Conservation (phyloP, 1,140 invertebrate genomes). For the Coelopa frigida region DNA sequence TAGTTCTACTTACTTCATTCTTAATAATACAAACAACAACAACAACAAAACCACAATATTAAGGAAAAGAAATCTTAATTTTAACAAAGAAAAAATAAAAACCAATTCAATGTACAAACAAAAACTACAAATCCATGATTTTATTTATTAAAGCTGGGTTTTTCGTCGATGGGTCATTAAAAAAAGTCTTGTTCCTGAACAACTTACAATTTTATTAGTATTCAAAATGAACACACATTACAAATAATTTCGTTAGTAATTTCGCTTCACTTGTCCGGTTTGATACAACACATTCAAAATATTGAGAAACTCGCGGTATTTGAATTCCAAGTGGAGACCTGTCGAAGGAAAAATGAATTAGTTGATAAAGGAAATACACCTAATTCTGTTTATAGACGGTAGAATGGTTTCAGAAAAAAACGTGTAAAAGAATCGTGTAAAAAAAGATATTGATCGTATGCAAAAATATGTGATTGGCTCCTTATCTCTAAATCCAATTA, state of each 20-base stretch:
- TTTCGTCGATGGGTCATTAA: background rate
- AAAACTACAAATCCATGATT: slow-evolving; percentile 3
- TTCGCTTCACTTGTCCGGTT: slow-evolving; percentile 37
- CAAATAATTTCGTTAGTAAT: slow-evolving; percentile 20
- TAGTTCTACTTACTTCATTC: slow-evolving; percentile 5
- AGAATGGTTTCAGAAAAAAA: too few species aligned
- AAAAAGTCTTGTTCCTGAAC: background rate
- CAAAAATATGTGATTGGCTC: too few species aligned
- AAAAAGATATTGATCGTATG: too few species aligned
- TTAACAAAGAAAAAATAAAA: slow-evolving; percentile 4
- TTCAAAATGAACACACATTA: background rate
- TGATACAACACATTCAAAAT: slow-evolving; percentile 30
- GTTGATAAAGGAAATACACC: background rate
- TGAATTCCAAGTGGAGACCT: slow-evolving; percentile 33
- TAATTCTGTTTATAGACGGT: too few species aligned
- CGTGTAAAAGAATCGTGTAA: too few species aligned
- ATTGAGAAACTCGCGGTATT: slow-evolving; percentile 40
- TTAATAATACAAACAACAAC: background rate
- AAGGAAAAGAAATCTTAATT: too few species aligned
- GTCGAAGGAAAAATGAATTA: background rate
- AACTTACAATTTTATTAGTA: background rate
- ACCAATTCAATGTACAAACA: slow-evolving; percentile 1
- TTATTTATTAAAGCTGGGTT: background rate
- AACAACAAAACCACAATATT: too few species aligned
- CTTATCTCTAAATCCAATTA: background rate